These are phyloP conservation scores for Julus scanicus DNA, from an alignment of 2,888 invertebrate species.

Conservation along the genomic window DNA sequence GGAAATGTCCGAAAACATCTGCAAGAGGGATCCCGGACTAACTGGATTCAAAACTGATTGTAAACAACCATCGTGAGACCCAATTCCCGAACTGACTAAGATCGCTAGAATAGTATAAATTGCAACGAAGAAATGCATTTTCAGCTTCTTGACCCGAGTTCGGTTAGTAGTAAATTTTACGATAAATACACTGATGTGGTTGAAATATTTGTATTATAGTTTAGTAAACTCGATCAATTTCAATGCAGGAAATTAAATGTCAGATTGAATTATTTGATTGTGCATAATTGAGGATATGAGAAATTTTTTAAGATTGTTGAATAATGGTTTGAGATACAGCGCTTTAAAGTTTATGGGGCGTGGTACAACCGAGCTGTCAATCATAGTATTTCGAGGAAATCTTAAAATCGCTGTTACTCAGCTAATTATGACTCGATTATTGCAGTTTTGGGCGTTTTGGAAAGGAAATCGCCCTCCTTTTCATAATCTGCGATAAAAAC, in stretches of 20 bases:
- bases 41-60: neutral
- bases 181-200: neutral
- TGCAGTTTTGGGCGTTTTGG: too few relatives aligned
- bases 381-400: too few relatives aligned
- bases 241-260: neutral
- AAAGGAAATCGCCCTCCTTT: too few relatives aligned
- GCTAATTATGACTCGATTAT: too few relatives aligned
- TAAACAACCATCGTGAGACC: neutral
- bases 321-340: too few relatives aligned
- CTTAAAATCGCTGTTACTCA: too few relatives aligned
- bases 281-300: neutral
- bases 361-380: too few relatives aligned
- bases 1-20: conserved; percentile 41
- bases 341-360: too few relatives aligned
- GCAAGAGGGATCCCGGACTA: neutral
- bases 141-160: neutral
- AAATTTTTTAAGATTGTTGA: neutral
- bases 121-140: neutral
- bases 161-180: neutral
- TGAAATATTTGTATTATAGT: neutral
- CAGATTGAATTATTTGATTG: neutral
- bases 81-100: neutral
- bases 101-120: neutral
- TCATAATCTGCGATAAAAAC: too few relatives aligned
- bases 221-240: neutral